A percentile compares a stretch with the other conserved stretches of the same genome.
Conservation (phyloP, 2,888 invertebrate species). For the Archips xylosteana region DNA sequence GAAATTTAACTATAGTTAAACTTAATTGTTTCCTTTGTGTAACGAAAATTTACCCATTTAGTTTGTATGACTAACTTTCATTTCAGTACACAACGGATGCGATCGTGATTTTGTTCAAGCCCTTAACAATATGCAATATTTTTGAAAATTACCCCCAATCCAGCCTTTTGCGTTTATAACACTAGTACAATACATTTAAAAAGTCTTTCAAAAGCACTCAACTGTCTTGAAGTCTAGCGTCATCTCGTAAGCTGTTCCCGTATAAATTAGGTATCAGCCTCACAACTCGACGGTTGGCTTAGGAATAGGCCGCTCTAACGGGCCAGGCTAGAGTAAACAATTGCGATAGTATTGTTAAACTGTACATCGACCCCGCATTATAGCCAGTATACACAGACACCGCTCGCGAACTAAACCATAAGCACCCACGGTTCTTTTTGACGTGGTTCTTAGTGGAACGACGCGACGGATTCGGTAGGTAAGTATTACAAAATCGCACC, state of each 20-base stretch:
- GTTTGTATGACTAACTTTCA: too few relatives aligned
- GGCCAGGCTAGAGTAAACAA: constrained; percentile 77
- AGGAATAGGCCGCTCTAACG: constrained; percentile 52
- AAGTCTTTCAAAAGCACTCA: too few relatives aligned
- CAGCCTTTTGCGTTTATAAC: too few relatives aligned
- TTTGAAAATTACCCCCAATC: too few relatives aligned
- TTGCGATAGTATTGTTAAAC: constrained; percentile 73
- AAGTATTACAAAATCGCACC: constrained; percentile 51
- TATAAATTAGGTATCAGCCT: constrained; percentile 36
- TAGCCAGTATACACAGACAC: constrained; percentile 1
- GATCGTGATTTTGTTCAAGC: too few relatives aligned
- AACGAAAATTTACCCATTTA: too few relatives aligned
- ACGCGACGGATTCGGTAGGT: constrained; percentile 31
- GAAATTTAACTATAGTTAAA: too few relatives aligned
- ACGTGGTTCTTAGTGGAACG: neutral
- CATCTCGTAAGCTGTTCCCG: neutral
- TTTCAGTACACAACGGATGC: too few relatives aligned
- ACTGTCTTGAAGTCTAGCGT: too few relatives aligned
- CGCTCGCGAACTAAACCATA: neutral
- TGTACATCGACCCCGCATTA: constrained; percentile 44
- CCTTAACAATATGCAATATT: too few relatives aligned
- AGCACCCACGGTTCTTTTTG: neutral
- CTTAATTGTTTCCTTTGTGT: too few relatives aligned
- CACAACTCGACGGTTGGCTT: constrained; percentile 12
- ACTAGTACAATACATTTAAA: too few relatives aligned